Base-by-base conservation (phyloP, 2,888 invertebrate genomes). In the Miltochrista miniata region DNA sequence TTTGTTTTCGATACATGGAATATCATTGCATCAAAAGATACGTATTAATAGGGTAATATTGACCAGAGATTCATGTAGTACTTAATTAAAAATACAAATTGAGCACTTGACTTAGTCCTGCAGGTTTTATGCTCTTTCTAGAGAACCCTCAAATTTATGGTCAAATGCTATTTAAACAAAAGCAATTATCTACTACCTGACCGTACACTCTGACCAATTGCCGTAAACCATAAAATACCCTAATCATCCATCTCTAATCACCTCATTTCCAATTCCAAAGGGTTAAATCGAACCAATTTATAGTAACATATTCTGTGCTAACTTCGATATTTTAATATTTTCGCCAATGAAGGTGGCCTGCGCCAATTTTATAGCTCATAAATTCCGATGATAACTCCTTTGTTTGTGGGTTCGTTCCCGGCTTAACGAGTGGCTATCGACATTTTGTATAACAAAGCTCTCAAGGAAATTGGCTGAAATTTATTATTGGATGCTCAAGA, bases 311-410 rank as follows among this genome's bases (percentile, higher is more conserved):
- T 81, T 70, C 70, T 59, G 48, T 61, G 56, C 64, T 54, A 74
- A 76, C 68, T 74, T 64, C 66, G 72, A 69, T 72, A 72, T 73
- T 79, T 74, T 69, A 71, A 73, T 74, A 76, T 78, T 78, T 76
- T 74, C 68, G 63, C 72, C 59, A 68, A 63, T 70, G 74, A 69
- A 74, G 72, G 72, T 71, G 64, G 66, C 66, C 64, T 55, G 56
- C 63, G 67, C 69, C 74, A 68, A 76, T 81, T 83, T 79, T 74
- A 76, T 74, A 67, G 72, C 64, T 74, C 80, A 76, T 81, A 83
- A 83, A 83, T 81, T 79, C 60, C 59, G 68, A 71, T 74, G 70
- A 73, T 76, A 70, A 72, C 74, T 77, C 74, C 73, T 76, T 81
- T 79, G 76, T 73, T 74, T 78, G 74, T 69, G 71, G 70, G 68